These are phyloP conservation scores for Heloderma charlesbogerti DNA, from an alignment of 2,113 vertebrate genomes.

Conservation along the genomic window DNA sequence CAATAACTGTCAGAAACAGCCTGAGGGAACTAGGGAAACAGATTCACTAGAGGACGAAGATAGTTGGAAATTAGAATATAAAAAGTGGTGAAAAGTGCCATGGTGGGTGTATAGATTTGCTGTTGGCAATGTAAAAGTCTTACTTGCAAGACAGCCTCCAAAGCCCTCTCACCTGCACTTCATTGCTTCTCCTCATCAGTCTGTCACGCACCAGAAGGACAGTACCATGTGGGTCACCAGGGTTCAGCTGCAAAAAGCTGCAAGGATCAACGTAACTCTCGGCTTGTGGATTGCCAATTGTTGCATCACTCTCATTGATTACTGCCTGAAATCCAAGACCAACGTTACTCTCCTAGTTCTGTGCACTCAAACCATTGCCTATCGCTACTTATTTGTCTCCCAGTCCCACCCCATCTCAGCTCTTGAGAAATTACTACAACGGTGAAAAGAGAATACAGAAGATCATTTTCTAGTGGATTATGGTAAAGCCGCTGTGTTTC, in stretches of 20 bases:
- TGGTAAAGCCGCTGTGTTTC: not conserved
- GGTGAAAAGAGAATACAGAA: not conserved
- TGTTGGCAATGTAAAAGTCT: not conserved
- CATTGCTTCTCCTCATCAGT: constrained; percentile 67
- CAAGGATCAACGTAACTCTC: constrained; percentile 43
- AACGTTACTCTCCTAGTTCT: constrained; percentile 41
- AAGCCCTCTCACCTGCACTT: constrained; percentile 69
- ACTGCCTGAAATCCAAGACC: constrained; percentile 73
- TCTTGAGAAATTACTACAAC: not conserved
- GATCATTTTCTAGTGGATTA: not conserved
- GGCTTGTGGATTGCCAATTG: constrained; percentile 23
- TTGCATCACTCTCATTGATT: constrained; percentile 61
- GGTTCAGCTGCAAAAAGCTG: constrained; percentile 42
- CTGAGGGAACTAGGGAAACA: constrained; percentile 12
- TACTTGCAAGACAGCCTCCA: not conserved
- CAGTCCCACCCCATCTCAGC: not conserved
- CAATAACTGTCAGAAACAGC: not conserved
- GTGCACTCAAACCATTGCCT: not conserved
- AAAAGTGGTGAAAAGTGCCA: not conserved
- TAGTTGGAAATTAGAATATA: not conserved
- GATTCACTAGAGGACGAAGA: not conserved
- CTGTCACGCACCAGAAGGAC: constrained; percentile 71
- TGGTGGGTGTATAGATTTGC: not conserved
- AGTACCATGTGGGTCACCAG: constrained; percentile 50
- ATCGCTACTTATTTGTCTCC: not conserved